phyloP scores from a whole-genome alignment of 2,113 vertebrate species.

The Otis tarda region DNA sequence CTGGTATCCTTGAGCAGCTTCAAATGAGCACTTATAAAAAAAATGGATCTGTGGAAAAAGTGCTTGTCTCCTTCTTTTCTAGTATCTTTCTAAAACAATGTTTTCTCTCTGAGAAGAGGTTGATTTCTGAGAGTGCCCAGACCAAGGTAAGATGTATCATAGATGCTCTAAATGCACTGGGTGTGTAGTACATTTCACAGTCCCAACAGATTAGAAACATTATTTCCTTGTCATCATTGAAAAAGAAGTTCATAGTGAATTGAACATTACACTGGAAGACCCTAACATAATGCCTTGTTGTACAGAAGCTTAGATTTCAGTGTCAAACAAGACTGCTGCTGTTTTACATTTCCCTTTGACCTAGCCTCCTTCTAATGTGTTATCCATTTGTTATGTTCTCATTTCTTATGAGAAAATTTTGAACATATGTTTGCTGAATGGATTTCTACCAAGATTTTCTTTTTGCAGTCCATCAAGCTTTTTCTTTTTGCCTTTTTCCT shows the following conservation, averaged over 20 bases:
- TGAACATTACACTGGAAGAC: background rate
- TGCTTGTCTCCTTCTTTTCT: background rate
- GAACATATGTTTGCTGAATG: background rate
- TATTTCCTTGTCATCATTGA: background rate
- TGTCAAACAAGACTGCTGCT: background rate
- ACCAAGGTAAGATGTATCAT: background rate
- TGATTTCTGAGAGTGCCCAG: background rate
- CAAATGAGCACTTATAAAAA: background rate
- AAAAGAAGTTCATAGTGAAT: background rate
- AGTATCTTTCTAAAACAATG: background rate
- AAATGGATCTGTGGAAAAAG: rapidly evolving
- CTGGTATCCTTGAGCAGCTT: background rate
- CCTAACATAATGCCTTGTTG: background rate
- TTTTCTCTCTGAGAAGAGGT: background rate
- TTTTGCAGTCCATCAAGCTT: background rate
- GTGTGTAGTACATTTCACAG: background rate
- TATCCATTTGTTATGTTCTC: background rate
- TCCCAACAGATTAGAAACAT: background rate
- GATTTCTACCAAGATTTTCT: background rate
- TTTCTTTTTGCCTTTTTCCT: background rate
- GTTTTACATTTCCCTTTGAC: background rate
- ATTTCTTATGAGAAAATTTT: background rate
- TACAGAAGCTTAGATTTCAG: background rate
- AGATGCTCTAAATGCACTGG: background rate
- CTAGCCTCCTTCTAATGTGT: background rate